Conservation (phyloP, 2,797 vertebrate genomes). For the Aphelocoma californica region DNA sequence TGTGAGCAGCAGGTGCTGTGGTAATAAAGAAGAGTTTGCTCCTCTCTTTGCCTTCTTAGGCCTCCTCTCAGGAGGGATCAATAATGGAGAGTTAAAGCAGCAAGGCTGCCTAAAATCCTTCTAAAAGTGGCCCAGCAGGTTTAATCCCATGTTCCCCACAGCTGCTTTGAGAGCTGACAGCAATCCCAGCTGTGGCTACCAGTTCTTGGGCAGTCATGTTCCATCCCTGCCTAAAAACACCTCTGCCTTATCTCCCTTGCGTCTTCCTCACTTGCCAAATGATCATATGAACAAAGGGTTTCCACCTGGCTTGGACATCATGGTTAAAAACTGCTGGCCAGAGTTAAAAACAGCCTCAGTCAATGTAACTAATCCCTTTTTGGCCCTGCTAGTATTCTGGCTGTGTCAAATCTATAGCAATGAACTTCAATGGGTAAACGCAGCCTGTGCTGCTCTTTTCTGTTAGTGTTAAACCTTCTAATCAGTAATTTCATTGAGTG, state of each 20-base stretch:
- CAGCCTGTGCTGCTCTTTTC: background rate
- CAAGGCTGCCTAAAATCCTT: background rate
- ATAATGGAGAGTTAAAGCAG: background rate
- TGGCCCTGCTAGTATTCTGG: background rate
- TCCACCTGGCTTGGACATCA: background rate
- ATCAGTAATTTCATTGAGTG: background rate
- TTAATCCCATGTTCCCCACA: background rate
- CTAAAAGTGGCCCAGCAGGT: background rate
- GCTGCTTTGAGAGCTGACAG: background rate
- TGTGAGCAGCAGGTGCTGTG: background rate
- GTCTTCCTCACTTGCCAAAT: background rate
- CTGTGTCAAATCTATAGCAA: background rate
- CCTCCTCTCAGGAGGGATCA: background rate
- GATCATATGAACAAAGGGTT: background rate
- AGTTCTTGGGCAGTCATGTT: accelerated
- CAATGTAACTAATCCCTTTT: background rate
- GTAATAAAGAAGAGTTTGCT: background rate
- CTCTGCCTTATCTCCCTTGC: background rate
- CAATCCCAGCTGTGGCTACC: background rate
- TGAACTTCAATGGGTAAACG: background rate
- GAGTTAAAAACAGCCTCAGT: background rate
- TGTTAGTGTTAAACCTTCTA: background rate
- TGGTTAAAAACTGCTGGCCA: background rate
- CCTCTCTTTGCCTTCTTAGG: background rate
- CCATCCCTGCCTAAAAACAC: background rate